phyloP scores from a whole-genome alignment of 2,113 vertebrate species.

The Sarotherodon lohbergeri region DNA sequence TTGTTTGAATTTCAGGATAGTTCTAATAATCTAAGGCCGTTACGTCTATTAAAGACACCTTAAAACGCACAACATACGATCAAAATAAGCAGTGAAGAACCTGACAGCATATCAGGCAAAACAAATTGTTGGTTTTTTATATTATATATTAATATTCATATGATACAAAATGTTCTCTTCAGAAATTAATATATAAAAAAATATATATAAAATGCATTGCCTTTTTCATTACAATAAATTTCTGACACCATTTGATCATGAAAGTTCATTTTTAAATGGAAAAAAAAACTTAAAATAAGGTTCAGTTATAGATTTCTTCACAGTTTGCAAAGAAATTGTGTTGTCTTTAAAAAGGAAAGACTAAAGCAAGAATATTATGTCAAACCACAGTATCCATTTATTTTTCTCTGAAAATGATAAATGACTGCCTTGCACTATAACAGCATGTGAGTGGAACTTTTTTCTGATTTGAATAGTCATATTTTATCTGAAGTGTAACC shows the following conservation, averaged over 20 bases:
- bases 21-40: too few species aligned
- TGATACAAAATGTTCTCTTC: accelerated
- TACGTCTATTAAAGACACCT: too few species aligned
- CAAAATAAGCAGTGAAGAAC: too few species aligned
- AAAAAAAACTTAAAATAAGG: neutral
- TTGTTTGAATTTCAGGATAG: too few species aligned
- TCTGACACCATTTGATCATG: neutral
- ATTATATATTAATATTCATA: neutral
- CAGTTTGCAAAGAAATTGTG: neutral
- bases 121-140: too few species aligned
- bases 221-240: neutral
- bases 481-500: neutral
- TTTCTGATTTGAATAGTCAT: neutral
- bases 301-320: neutral
- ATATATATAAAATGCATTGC: neutral
- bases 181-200: accelerated
- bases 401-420: neutral
- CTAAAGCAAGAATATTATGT: neutral
- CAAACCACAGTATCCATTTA: neutral
- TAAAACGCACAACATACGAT: too few species aligned
- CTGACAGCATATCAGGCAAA: too few species aligned
- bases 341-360: neutral
- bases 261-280: neutral
- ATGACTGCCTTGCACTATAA: neutral
- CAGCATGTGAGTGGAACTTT: neutral